phyloP scores from a whole-genome alignment of 1,140 invertebrate species.

The Meloidogyne hapla region DNA sequence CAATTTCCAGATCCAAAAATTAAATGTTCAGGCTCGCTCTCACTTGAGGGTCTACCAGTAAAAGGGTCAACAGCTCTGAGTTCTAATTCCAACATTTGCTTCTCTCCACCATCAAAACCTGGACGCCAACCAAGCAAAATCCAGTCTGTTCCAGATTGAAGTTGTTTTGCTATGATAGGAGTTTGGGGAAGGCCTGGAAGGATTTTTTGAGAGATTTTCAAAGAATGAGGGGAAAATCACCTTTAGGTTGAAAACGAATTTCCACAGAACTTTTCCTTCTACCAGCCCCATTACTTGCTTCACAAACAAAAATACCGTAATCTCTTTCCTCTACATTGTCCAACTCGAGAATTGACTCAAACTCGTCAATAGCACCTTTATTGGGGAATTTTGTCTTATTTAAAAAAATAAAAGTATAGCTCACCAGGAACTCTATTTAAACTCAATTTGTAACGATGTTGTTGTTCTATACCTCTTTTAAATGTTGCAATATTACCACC shows the following conservation, averaged over 20 bases:
- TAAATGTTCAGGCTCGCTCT: constrained; percentile 38
- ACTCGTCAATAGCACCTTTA: constrained; percentile 35
- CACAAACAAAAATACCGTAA: constrained; percentile 40
- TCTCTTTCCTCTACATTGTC: constrained; percentile 39
- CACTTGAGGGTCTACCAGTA: constrained; percentile 4
- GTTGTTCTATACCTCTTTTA: constrained; percentile 6
- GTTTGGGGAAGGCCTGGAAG: constrained; percentile 41
- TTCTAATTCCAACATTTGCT: constrained; percentile 50
- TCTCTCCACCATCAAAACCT: constrained; percentile 50
- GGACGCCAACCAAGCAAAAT: constrained; percentile 47
- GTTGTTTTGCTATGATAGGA: constrained; percentile 32
- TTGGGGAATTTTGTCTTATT: neutral
- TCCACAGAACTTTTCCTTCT: constrained; percentile 29
- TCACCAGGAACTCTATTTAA: neutral
- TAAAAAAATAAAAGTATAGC: neutral
- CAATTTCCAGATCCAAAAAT: constrained; percentile 36
- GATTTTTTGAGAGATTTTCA: constrained; percentile 4
- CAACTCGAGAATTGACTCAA: constrained; percentile 44
- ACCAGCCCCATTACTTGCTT: constrained; percentile 43
- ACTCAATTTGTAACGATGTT: neutral
- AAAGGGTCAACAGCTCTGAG: constrained; percentile 43
- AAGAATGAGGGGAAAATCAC: constrained; percentile 9
- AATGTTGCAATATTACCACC: neutral
- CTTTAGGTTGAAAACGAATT: constrained; percentile 42
- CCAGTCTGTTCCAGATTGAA: constrained; percentile 35